Base-by-base conservation (phyloP, 2,797 vertebrate genomes). In the Pseudotriccus pelzelni region DNA sequence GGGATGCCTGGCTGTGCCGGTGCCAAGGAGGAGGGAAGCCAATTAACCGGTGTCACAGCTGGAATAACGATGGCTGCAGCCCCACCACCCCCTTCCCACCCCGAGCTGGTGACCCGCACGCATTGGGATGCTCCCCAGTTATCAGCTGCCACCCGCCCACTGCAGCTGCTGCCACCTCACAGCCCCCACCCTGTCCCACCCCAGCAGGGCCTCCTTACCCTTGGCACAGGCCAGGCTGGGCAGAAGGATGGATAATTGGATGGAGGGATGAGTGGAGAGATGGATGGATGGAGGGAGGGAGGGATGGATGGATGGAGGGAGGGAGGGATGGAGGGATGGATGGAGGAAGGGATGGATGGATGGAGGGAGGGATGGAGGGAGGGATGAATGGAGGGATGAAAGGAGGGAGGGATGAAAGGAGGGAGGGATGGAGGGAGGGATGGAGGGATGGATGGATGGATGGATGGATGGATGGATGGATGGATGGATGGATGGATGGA, bases 101-200 rank as follows among this genome's bases (percentile, higher is more conserved):
- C 28, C 1, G 0, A 32, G 3, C 17, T n/a, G 13, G 3, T 0
- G 7, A 36, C 64, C 56, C 3, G 10, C 4, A 0, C 18, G 20
- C 14, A 10, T 2, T 7, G 13, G 4, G 20, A 59, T 1, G 21
- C 14, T 84, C 77, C 93, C 63, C 83, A 79, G 82, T 62, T 13
- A 72, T 91, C 96, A 90, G 62, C 13, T 3, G 85, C 62, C 19
- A 58, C 47, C 82, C 63, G 80, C 3, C 34, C 66, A 12, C 2
- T 3, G 46, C 13, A 6, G 50, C 58, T 37, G 28, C 34, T 5
- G 58, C 16, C 12, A 2, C 27, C 7, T 6, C 20, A 3, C 24
- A 22, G 41, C 55, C 77, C n/a, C 39, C 6, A 60, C 30, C 22
- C 47, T 22, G 19, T 25, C n/a, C 37, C 37, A 37, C 37, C 37